Evolutionary conservation across 2,888 invertebrate genomes (phyloP).

Genomic region (Spodoptera exigua): DNA sequence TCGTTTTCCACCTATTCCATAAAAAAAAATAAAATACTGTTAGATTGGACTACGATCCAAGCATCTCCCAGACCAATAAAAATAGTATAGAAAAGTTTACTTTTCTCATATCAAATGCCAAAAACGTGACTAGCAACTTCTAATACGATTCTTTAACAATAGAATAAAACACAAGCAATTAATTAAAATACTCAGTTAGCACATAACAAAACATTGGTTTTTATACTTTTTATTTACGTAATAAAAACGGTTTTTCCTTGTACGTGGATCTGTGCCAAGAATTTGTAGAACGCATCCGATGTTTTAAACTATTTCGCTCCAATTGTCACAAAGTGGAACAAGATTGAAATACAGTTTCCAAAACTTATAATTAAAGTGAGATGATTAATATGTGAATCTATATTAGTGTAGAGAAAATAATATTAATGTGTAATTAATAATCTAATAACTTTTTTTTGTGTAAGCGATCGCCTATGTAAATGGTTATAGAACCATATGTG

Average conservation of each 20-base stretch:
- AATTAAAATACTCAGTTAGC: slow-evolving; percentile 42
- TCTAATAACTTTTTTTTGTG: too few relatives aligned
- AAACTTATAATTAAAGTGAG: slow-evolving; percentile 19
- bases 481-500: too few relatives aligned
- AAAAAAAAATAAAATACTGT: too few relatives aligned
- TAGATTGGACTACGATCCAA: too few relatives aligned
- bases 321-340: slow-evolving; percentile 57
- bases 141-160: neutral
- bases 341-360: slow-evolving; percentile 42
- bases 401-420: too few relatives aligned
- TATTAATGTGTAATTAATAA: too few relatives aligned
- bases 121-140: too few relatives aligned
- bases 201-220: slow-evolving; percentile 43
- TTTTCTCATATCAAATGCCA: too few relatives aligned
- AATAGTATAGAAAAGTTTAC: too few relatives aligned
- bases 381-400: neutral
- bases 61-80: too few relatives aligned
- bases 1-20: too few relatives aligned
- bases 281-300: slow-evolving; percentile 48
- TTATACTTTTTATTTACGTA: slow-evolving; percentile 39
- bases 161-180: slow-evolving; percentile 19
- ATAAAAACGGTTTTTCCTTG: slow-evolving; percentile 26
- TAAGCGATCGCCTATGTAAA: too few relatives aligned
- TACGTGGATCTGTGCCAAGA: slow-evolving; percentile 55
- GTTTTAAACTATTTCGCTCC: slow-evolving; percentile 48